A percentile compares a stretch with the other conserved stretches of the same genome.
Evolutionary conservation across 2,113 vertebrate species (phyloP).

Genomic region (Bos taurus): ARS-UCD2.0 NC_037340.1:45184501-45185000

Average conservation of each 20-base stretch:
- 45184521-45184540: neutral
- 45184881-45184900: neutral
- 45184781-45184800: rapidly evolving
- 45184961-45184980: neutral
- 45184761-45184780: neutral
- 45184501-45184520: neutral
- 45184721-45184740: neutral
- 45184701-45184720: neutral
- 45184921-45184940: rapidly evolving
- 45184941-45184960: neutral
- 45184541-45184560: neutral
- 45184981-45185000: no score
- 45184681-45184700: neutral
- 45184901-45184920: neutral
- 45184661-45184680: neutral
- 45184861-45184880: neutral
- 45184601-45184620: no score
- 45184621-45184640: neutral
- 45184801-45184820: rapidly evolving
- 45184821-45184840: neutral
- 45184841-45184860: neutral
- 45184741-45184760: neutral
- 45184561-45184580: neutral
- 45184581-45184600: neutral
- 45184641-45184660: neutral